These are phyloP conservation scores for Halichondria panicea DNA, from an alignment of 37 sponge, comb jelly and placozoan genomes.

Conservation along the genomic window DNA sequence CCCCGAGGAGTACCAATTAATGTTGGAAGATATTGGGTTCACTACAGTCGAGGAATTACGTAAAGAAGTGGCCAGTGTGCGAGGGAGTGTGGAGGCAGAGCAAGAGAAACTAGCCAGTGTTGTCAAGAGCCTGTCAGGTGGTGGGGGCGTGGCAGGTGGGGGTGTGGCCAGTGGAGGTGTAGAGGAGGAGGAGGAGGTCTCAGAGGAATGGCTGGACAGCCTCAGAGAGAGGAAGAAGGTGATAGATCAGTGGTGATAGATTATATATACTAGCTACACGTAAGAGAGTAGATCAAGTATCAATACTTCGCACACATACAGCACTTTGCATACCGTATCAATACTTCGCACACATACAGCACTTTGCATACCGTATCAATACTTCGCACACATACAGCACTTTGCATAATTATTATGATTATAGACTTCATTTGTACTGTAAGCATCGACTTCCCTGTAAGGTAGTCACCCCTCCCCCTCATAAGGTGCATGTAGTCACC, in stretches of 20 bases:
- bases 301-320: too few relatives aligned
- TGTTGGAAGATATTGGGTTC: slow-evolving; percentile 55
- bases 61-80: not conserved
- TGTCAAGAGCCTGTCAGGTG: slow-evolving; percentile 9
- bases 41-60: slow-evolving; percentile 36
- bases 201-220: slow-evolving; percentile 80
- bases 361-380: too few relatives aligned
- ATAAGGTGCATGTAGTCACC: too few relatives aligned
- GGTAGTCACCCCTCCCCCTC: too few relatives aligned
- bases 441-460: too few relatives aligned
- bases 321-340: too few relatives aligned
- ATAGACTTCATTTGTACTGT: too few relatives aligned
- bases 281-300: not conserved
- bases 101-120: slow-evolving; percentile 40
- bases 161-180: not conserved
- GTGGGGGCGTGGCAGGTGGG: not conserved
- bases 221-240: slow-evolving; percentile 60
- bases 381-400: too few relatives aligned
- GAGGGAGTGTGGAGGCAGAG: slow-evolving; percentile 24
- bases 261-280: too few relatives aligned
- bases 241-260: slow-evolving; percentile 1
- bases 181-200: slow-evolving; percentile 37
- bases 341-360: too few relatives aligned
- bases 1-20: slow-evolving; percentile 48
- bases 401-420: too few relatives aligned